phyloP scores from a whole-genome alignment of 1,140 invertebrate species.

The Diabrotica undecimpunctata region DNA sequence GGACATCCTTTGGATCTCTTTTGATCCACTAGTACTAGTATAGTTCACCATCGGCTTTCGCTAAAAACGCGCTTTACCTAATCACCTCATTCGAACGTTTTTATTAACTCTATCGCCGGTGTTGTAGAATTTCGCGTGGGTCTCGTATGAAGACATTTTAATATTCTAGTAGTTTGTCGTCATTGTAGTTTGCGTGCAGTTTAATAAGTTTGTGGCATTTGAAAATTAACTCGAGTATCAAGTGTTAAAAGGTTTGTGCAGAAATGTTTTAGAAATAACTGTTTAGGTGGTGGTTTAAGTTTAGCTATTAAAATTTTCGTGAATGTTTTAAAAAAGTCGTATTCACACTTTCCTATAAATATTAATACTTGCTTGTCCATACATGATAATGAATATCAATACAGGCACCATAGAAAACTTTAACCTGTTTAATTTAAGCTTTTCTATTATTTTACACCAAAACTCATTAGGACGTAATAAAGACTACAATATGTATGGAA shows the following conservation, averaged over 20 bases:
- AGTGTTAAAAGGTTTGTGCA: not conserved
- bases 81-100: constrained; percentile 8
- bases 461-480: too few species aligned
- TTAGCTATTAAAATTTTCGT: too few species aligned
- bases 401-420: too few species aligned
- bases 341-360: too few species aligned
- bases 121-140: constrained; percentile 7
- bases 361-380: too few species aligned
- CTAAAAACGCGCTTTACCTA: constrained; percentile 9
- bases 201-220: not conserved
- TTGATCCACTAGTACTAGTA: constrained; percentile 19
- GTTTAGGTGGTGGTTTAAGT: too few species aligned
- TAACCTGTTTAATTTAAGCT: too few species aligned
- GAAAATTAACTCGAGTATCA: not conserved
- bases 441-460: too few species aligned
- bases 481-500: too few species aligned
- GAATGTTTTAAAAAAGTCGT: too few species aligned
- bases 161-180: constrained; percentile 1
- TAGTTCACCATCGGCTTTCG: constrained; percentile 17
- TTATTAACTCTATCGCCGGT: not conserved
- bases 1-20: constrained; percentile 23
- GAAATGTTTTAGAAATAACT: too few species aligned
- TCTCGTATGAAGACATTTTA: not conserved
- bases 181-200: not conserved
- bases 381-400: too few species aligned